phyloP scores from a whole-genome alignment of 2,888 invertebrate genomes.

The Cryptocephalus moraei region DNA sequence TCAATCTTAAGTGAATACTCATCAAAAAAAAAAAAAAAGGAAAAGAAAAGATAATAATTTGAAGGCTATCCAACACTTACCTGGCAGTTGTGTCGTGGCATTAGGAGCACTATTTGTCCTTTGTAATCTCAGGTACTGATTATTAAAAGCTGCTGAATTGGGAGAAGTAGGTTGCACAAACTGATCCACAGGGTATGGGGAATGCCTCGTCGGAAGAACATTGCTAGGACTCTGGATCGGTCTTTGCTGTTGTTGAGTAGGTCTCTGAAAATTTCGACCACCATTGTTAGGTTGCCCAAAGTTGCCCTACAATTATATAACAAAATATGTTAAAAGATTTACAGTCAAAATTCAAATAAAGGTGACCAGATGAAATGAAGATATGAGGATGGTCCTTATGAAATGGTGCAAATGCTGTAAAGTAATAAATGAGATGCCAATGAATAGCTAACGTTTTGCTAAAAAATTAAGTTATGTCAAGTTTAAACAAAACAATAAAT shows the following conservation, averaged over 20 bases:
- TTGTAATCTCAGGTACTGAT: constrained; percentile 46
- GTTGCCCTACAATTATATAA: constrained; percentile 14
- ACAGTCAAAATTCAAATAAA: too few species aligned
- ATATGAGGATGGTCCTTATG: too few species aligned
- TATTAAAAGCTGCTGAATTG: constrained; percentile 41
- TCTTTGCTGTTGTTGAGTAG: constrained; percentile 28
- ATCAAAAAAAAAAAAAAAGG: too few species aligned
- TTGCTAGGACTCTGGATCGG: constrained; percentile 44
- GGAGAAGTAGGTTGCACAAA: constrained; percentile 43
- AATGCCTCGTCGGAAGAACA: constrained; percentile 43
- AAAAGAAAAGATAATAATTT: too few species aligned
- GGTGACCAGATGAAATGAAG: too few species aligned
- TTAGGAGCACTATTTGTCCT: constrained; percentile 47
- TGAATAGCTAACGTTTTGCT: too few species aligned
- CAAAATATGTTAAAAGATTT: not conserved
- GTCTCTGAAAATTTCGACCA: constrained; percentile 19
- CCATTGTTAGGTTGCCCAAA: constrained; percentile 14
- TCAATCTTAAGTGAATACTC: too few species aligned
- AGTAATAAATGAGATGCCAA: too few species aligned
- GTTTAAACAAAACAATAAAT: too few species aligned
- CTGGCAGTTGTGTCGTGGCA: constrained; percentile 50
- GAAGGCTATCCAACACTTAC: constrained; percentile 29
- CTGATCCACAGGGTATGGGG: constrained; percentile 43
- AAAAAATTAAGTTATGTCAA: too few species aligned
- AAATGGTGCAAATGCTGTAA: too few species aligned